Base-by-base conservation (phyloP, 2,797 vertebrate species). In the Coluber constrictor region DNA sequence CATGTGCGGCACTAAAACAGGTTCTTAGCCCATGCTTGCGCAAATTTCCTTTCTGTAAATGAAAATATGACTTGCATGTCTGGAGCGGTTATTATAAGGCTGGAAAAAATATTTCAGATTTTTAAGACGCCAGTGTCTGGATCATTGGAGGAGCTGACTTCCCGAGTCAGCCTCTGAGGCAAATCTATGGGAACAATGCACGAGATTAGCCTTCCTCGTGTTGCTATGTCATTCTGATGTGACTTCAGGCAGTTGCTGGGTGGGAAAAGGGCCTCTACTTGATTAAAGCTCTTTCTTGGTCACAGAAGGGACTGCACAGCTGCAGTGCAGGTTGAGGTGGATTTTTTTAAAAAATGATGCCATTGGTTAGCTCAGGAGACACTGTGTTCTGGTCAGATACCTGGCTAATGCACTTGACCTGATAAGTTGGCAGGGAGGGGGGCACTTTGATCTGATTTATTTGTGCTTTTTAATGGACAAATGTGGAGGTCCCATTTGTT, bases 101-200 rank as follows among this genome's bases (percentile, higher is more conserved):
- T 87, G 63, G 86, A 74, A 86, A 88, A 89, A 92, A 92, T 90
- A 86, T 54, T 92, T 90, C 88, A 29, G 88, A 90, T 92, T 90
- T 79, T 86, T 90, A 92, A 92, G 87, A 92, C 66, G 29, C 91
- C 87, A 92, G 47, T 0, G 70, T 90, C 89, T 88, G 89, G 47
- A 47, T 88, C 86, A 13, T 79, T 70, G 83, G 92, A 83, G 79
- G 43, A 90, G 61, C 27, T 32, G 66, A 12, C 56, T 61, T 43
- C 37, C 12, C n/a, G 4, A 27, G 23, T 10, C 51, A 54, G 32
- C 60, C 51, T 51, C 23, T 8, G 79, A n/a, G 79, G 37, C 79
- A 60, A 60, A 60, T 32, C 56, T 59, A 57, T 29, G 59, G 59
- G 56, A 60, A 47, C 43, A 57, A 32, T 32, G 15, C 43, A 57